Conservation (phyloP, 1,140 invertebrate genomes). For the Forficula auricularia region DNA sequence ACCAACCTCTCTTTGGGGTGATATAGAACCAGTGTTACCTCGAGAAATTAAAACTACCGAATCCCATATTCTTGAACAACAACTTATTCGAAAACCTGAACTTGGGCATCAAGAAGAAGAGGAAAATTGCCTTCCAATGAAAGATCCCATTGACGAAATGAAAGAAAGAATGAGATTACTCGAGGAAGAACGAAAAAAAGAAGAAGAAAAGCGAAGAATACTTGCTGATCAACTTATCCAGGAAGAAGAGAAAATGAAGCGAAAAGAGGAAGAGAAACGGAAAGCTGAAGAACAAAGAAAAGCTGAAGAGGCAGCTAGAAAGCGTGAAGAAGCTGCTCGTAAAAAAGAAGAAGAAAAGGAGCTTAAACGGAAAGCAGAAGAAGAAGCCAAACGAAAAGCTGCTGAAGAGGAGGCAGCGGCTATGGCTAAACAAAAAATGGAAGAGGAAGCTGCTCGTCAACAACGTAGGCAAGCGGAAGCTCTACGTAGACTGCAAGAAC, state of each 20-base stretch:
- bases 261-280: slow-evolving; percentile 22
- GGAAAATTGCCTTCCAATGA: slow-evolving; percentile 28
- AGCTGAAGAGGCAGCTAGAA: slow-evolving; percentile 18
- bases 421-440: slow-evolving; percentile 8
- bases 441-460: slow-evolving; percentile 18
- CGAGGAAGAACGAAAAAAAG: slow-evolving; percentile 10
- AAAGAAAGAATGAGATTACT: neutral
- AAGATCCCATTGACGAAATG: too few relatives aligned
- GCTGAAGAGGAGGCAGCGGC: slow-evolving; percentile 16
- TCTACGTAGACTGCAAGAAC: slow-evolving; percentile 19
- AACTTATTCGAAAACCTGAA: slow-evolving; percentile 24
- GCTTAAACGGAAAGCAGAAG: slow-evolving; percentile 12
- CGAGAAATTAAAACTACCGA: too few relatives aligned
- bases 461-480: slow-evolving; percentile 22
- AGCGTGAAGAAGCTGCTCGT: slow-evolving; percentile 8
- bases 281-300: slow-evolving; percentile 24
- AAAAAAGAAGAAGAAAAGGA: slow-evolving; percentile 14
- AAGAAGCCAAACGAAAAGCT: slow-evolving; percentile 13
- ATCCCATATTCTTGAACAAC: too few relatives aligned
- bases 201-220: slow-evolving; percentile 10
- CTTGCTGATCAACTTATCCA: slow-evolving; percentile 20
- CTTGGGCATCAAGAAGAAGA: slow-evolving; percentile 30
- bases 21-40: too few relatives aligned
- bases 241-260: slow-evolving; percentile 29
- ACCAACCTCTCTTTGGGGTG: too few relatives aligned